Evolutionary conservation across 2,888 invertebrate genomes (phyloP).

Genomic region (Epicampocera succincta): DNA sequence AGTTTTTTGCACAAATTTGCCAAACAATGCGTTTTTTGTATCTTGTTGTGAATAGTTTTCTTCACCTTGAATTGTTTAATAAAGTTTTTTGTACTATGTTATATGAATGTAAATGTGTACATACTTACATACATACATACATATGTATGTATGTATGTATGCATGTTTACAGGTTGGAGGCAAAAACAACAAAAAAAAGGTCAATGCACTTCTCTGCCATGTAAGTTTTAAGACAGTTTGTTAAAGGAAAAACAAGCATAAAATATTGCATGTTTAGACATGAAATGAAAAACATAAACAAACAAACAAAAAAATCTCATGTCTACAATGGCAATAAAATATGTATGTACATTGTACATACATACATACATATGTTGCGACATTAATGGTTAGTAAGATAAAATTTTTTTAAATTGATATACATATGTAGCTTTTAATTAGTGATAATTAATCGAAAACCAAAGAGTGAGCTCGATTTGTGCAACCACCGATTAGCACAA

Average conservation of each 20-base stretch:
- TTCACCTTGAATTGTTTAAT: slow-evolving; percentile 67
- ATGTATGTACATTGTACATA: too few relatives aligned
- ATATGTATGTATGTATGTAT: too few relatives aligned
- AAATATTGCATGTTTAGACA: slow-evolving; percentile 49
- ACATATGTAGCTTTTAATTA: slow-evolving; percentile 18
- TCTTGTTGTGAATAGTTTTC: slow-evolving; percentile 59
- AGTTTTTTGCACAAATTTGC: not conserved
- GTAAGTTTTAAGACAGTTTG: slow-evolving; percentile 42
- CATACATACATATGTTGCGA: slow-evolving; percentile 22
- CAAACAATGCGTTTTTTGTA: slow-evolving; percentile 52
- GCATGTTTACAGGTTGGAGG: slow-evolving; percentile 8
- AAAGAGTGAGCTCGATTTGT: too few relatives aligned
- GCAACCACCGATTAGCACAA: too few relatives aligned
- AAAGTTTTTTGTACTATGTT: slow-evolving; percentile 14
- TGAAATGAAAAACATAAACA: slow-evolving; percentile 8
- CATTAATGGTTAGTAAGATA: slow-evolving; percentile 11
- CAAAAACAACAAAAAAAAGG: slow-evolving; percentile 41
- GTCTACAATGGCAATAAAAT: slow-evolving; percentile 42
- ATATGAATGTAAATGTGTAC: too few relatives aligned
- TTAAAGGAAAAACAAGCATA: slow-evolving; percentile 18
- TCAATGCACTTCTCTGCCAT: slow-evolving; percentile 58
- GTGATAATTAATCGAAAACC: too few relatives aligned
- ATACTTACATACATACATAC: not conserved
- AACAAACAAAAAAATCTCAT: slow-evolving; percentile 38
- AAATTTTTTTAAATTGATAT: slow-evolving; percentile 22